Percentiles rank a stretch among this genome's conserved stretches.
phyloP scores from a whole-genome alignment of 2,888 invertebrate species.

The Epinotia nisella region DNA sequence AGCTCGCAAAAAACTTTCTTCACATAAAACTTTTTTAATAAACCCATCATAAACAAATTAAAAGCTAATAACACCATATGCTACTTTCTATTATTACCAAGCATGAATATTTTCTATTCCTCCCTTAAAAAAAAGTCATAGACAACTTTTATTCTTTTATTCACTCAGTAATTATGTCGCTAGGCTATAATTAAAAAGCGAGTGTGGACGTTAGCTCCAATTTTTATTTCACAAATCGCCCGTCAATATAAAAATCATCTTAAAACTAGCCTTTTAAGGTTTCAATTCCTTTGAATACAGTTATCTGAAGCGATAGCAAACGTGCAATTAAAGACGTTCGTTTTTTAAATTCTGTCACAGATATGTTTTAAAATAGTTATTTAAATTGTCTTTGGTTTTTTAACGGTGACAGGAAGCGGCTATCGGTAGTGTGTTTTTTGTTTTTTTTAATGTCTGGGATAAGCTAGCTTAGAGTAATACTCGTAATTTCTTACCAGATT shows the following conservation, averaged over 20 bases:
- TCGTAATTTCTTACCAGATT: not conserved
- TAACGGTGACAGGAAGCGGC: constrained; percentile 18
- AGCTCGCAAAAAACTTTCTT: not conserved
- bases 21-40: not conserved
- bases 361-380: constrained; percentile 57
- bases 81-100: constrained; percentile 39
- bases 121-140: constrained; percentile 54
- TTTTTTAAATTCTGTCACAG: constrained; percentile 61
- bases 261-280: constrained; percentile 52
- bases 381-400: constrained; percentile 32
- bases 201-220: constrained; percentile 53
- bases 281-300: constrained; percentile 47
- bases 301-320: constrained; percentile 51
- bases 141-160: constrained; percentile 49
- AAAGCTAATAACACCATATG: constrained; percentile 37
- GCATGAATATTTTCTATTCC: constrained; percentile 48
- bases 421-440: not conserved
- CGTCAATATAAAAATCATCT: constrained; percentile 54
- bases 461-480: not conserved
- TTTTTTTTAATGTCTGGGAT: not conserved
- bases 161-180: constrained; percentile 70
- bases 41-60: constrained; percentile 39
- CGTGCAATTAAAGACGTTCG: constrained; percentile 65
- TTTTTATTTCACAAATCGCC: constrained; percentile 59
- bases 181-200: constrained; percentile 63